These are phyloP conservation scores for Drosophila nr. perissopoda DNA, from an alignment of 2,888 invertebrate species.

Conservation along the genomic window DNA sequence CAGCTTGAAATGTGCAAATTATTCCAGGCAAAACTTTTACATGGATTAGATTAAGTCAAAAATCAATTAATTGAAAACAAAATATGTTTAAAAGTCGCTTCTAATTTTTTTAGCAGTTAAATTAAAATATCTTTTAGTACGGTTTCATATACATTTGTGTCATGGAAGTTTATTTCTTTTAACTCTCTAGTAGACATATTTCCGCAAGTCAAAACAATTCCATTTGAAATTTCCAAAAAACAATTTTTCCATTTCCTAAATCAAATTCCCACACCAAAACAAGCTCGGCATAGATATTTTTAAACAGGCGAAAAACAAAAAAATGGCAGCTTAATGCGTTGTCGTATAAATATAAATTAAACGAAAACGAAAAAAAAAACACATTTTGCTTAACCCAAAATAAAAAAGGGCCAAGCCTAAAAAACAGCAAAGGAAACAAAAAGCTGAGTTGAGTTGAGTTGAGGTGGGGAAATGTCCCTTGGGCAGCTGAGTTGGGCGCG, in stretches of 20 bases:
- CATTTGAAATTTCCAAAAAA: background rate
- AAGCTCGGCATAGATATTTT: slow-evolving; percentile 1
- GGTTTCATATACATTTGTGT: background rate
- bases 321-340: slow-evolving; percentile 42
- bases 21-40: slow-evolving; percentile 6
- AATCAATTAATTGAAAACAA: background rate
- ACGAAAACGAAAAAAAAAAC: slow-evolving; percentile 15
- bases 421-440: slow-evolving; percentile 8
- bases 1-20: slow-evolving; percentile 33
- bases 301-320: background rate
- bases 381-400: slow-evolving; percentile 17
- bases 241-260: background rate
- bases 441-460: slow-evolving; percentile 18
- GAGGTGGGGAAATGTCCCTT: slow-evolving; percentile 35
- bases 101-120: background rate
- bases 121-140: background rate
- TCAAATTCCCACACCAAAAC: slow-evolving; percentile 7
- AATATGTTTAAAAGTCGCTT: background rate
- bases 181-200: background rate
- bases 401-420: slow-evolving; percentile 32
- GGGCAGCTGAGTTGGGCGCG: slow-evolving; percentile 37
- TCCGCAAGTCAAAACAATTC: background rate
- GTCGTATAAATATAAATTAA: slow-evolving; percentile 51
- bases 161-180: background rate
- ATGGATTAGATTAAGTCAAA: background rate